Base-by-base conservation (phyloP, 2,888 invertebrate genomes). In the Drosophila yooni region DNA sequence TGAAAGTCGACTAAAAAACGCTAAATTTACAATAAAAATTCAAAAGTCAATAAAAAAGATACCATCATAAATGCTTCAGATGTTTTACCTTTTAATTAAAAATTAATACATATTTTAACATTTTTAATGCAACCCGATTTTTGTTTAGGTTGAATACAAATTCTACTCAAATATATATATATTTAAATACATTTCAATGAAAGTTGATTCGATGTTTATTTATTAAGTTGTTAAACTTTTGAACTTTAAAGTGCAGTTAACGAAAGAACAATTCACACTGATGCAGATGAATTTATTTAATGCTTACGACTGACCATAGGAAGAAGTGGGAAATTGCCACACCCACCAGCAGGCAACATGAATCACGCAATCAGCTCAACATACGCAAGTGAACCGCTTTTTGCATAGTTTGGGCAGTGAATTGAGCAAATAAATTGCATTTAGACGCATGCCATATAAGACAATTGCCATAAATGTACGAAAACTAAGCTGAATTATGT, bases 401-500 rank as follows among this genome's bases (percentile, higher is more conserved):
- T 69, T 74, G 58, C 76, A 76, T 68, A 64, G 48, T 70, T 63
- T 36, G 53, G 40, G 48, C 52, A 68, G 65, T 34, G 48, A 65
- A 74, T 68, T 68, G 31, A 74, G 65, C 60, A 76, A 72, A 87
- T 81, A 85, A 78, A 84, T 89, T 85, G 84, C 88, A 89, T 74
- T 81, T 74, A 74, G 50, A 62, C 60, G 53, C 56, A 54, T 40
- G 50, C 80, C 61, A 61, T 81, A 79, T 66, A 82, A 75, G 81
- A 60, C 71, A 79, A 72, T 69, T 81, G 79, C 90, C 86, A 83
- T 88, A 90, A 83, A 77, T 62, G 82, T 51, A 70, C 56, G 58
- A 51, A 81, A 79, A 66, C 65, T 60, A 18, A 54, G 52, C 72
- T 79, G 75, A 89, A 89, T 83, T 90, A 90, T 90, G 88, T 87